Evolutionary conservation across 2,888 invertebrate species (phyloP).

Genomic region (Ferdinandea cuprea): DNA sequence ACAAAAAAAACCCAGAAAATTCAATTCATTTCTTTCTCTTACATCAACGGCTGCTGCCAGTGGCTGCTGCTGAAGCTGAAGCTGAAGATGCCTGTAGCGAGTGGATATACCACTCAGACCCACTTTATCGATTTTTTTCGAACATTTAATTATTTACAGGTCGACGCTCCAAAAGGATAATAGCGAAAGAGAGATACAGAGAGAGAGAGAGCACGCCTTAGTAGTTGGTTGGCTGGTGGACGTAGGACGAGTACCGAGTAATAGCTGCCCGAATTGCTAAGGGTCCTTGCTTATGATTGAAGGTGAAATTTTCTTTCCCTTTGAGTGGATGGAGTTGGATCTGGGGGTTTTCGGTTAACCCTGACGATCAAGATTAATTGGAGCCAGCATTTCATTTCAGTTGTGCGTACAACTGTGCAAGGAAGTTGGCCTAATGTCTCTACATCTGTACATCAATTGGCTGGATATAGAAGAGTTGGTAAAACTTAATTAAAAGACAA

Average conservation of each 20-base stretch:
- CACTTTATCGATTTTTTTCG: constrained; percentile 69
- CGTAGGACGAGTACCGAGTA: too few relatives aligned
- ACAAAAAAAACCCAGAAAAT: constrained; percentile 53
- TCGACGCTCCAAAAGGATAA: constrained; percentile 72
- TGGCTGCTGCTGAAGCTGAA: neutral
- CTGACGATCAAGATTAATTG: constrained; percentile 31
- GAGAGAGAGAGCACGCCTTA: too few relatives aligned
- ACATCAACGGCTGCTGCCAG: constrained; percentile 22
- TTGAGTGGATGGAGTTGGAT: neutral
- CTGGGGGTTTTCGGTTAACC: constrained; percentile 16
- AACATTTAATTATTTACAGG: constrained; percentile 73
- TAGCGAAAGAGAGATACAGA: constrained; percentile 31
- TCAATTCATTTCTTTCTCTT: constrained; percentile 59
- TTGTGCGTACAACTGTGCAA: neutral
- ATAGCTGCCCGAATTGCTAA: constrained; percentile 40
- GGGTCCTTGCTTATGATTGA: constrained; percentile 37
- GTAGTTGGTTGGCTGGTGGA: constrained; percentile 2
- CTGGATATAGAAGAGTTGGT: constrained; percentile 7
- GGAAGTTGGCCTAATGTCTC: neutral
- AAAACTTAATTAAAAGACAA: constrained; percentile 20
- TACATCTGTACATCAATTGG: neutral
- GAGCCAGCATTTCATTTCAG: neutral
- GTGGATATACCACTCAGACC: constrained; percentile 69
- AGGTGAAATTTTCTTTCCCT: constrained; percentile 1
- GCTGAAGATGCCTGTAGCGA: constrained; percentile 57